These are phyloP conservation scores for Ailuropoda melanoleuca DNA, from an alignment of 2,113 vertebrate species.

Conservation along the genomic window DNA sequence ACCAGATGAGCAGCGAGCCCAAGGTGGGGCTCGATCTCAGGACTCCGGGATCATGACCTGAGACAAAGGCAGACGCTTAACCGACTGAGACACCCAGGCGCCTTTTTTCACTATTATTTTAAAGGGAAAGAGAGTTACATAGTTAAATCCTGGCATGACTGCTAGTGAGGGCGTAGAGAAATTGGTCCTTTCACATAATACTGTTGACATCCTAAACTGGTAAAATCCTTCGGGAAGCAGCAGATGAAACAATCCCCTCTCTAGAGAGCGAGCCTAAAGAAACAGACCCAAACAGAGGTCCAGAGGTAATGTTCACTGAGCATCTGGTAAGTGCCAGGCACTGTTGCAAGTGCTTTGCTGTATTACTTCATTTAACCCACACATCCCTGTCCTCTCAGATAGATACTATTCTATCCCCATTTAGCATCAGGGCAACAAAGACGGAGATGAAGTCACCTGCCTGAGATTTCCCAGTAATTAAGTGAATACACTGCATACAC, in stretches of 20 bases:
- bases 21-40: background rate
- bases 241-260: background rate
- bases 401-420: background rate
- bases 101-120: background rate
- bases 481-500: background rate
- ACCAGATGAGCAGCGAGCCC: background rate
- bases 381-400: background rate
- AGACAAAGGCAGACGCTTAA: background rate
- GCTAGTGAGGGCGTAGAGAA: background rate
- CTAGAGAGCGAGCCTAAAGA: background rate
- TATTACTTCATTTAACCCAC: background rate
- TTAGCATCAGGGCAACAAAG: background rate
- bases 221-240: background rate
- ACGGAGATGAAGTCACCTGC: background rate
- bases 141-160: background rate
- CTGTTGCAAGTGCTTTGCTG: background rate
- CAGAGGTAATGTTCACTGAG: background rate
- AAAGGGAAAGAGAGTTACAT: background rate
- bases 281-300: background rate
- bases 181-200: background rate
- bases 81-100: background rate
- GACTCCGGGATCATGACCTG: background rate
- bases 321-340: background rate
- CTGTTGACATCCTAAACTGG: background rate
- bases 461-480: background rate